Base-by-base conservation (phyloP, 2,888 invertebrate genomes). In the Helleia helle region DNA sequence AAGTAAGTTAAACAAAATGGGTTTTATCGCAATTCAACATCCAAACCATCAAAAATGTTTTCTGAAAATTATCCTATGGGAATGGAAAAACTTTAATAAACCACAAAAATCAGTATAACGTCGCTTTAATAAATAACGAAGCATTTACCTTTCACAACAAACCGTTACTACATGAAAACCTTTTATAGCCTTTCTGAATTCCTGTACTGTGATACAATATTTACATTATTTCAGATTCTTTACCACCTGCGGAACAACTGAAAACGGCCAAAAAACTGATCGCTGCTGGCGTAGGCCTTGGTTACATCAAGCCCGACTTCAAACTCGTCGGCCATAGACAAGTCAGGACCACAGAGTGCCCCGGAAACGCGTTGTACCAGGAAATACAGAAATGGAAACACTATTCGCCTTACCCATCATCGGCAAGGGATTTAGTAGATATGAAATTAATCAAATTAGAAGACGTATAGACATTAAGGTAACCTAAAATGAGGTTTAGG, bases 341-440 rank as follows among this genome's bases (percentile, higher is more conserved):
- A 53, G 69, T 74, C 1, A 52, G 69, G 11, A 51, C 51, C 0
- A 91, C 91, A 0, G 87, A 87, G 42, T 91, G 91, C 52, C 92
- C 92, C 0, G 92, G 91, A 0, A 79, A 86, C 3, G 66, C 81
- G 0, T 66, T 91, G 2, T 90, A 81, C 52, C 56, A 85, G 1
- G 87, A 89, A 56, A 87, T 91, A 17, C 68, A 83, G 38, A 79
- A 67, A 0, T 91, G 91, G 91, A 72, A 84, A 0, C 84, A 89
- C 51, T 86, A 74, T 46, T 61, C 71, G n/a, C 43, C 59, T 1
- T 69, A 67, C 36, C 72, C 76, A 0, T 49, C 58, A 0, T 62
- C 64, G 0, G 30, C 43, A 2, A 39, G 45, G 2, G 74, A 75
- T 26, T 49, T 74, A 5, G 25, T 12, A 1, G 34, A 34, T 12